Percentiles rank a stretch among this genome's conserved stretches.
Conservation (phyloP, 2,888 invertebrate genomes). For the Tromatobia lineatoria region DNA sequence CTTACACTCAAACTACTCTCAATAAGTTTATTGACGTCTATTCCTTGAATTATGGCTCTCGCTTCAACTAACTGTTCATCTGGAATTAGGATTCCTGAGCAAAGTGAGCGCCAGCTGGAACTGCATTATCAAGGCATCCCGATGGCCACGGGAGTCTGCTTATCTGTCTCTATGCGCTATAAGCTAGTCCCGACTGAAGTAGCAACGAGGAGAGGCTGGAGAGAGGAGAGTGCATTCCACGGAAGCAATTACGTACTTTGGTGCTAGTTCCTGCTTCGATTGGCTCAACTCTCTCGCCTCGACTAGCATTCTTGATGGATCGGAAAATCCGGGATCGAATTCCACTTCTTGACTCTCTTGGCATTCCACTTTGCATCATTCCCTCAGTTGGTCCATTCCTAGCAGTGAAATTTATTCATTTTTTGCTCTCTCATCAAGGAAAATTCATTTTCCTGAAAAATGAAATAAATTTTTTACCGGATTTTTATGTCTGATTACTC, state of each 20-base stretch:
- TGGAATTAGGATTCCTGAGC: constrained; percentile 52
- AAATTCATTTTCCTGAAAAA: too few relatives aligned
- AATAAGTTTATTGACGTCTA: too few relatives aligned
- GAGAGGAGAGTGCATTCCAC: constrained; percentile 62
- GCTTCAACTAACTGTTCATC: background rate
- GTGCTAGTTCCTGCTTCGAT: constrained; percentile 62
- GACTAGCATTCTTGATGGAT: constrained; percentile 53
- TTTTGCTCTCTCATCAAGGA: too few relatives aligned
- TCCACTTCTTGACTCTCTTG: constrained; percentile 50
- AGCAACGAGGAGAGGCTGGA: constrained; percentile 18
- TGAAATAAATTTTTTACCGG: too few relatives aligned
- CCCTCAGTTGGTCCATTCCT: background rate
- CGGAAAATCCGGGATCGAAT: constrained; percentile 61
- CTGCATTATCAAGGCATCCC: constrained; percentile 44
- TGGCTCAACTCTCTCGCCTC: constrained; percentile 47
- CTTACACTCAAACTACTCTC: too few relatives aligned
- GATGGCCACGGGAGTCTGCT: constrained; percentile 50
- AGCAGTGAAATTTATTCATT: background rate
- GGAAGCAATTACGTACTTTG: constrained; percentile 68
- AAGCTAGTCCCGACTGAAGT: constrained; percentile 28
- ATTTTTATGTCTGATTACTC: too few relatives aligned
- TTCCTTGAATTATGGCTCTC: background rate
- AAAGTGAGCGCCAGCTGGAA: constrained; percentile 47
- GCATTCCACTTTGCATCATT: constrained; percentile 17
- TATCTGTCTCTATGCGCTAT: constrained; percentile 41